Base-by-base conservation (phyloP, 2,888 invertebrate species). In the Epirrita christyi region DNA sequence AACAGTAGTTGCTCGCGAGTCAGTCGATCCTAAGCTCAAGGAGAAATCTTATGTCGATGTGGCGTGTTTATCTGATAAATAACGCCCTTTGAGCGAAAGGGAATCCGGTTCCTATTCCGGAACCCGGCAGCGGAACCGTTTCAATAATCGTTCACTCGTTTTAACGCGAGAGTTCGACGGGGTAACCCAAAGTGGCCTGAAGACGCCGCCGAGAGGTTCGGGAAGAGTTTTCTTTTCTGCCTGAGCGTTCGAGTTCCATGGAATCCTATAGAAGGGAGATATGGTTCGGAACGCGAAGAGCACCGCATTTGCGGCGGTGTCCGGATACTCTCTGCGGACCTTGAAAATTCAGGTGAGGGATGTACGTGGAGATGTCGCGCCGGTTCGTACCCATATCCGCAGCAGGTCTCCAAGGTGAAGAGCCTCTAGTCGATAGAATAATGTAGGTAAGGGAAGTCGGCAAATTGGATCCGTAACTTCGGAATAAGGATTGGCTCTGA, bases 401-500 rank as follows among this genome's bases (percentile, higher is more conserved):
- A 95, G 93, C 94, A 94, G 95, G 94, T 95, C 94, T 95, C 94
- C 94, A 93, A 94, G 94, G 94, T 94, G 88, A 93, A 91, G 88
- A 93, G 93, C 93, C 93, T 94, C 93, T 93, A 93, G 93, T 93
- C 93, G 74, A 76, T 77, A 78, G 76, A 94, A 88, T 92, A 94
- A 94, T 93, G 93, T 93, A 93, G 93, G 92, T 93, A 93, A 94
- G 93, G 93, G 93, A 94, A 94, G 93, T 94, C 93, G 93, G 93
- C 94, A 94, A 94, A 93, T 90, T 93, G 86, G 93, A 94, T 92
- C 92, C 89, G 92, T 92, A 92, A 92, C 92, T 92, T 94, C 93
- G 94, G 94, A 92, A 94, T 87, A 94, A 94, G 94, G 94, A 94
- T 94, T 94, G 94, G 94, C 94, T 94, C 94, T 94, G 93, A 94